Percentiles rank a stretch among this genome's conserved stretches.
phyloP scores from a whole-genome alignment of 2,113 vertebrate species.

The Mus spicilegus region DNA sequence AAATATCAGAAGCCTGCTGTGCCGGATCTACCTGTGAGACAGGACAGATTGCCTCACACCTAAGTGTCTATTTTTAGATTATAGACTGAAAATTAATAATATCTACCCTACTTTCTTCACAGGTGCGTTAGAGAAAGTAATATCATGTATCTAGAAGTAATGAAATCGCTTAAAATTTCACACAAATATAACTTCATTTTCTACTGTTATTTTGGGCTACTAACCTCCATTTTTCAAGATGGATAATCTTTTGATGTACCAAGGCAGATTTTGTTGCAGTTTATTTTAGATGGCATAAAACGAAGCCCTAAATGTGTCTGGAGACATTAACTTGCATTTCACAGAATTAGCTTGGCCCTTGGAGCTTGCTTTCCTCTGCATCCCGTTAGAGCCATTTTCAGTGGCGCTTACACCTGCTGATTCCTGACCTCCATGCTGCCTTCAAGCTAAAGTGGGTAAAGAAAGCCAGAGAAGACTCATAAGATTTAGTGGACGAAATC shows the following conservation, averaged over 20 bases:
- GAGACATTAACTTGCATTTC: background rate
- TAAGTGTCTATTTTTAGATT: slow-evolving; percentile 46
- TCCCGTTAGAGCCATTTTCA: background rate
- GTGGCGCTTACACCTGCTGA: background rate
- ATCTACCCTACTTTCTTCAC: background rate
- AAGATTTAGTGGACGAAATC: background rate
- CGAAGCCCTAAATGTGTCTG: background rate
- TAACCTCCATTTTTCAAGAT: slow-evolving; percentile 37
- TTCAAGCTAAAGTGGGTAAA: background rate
- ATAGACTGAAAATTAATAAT: slow-evolving; percentile 33
- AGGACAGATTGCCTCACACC: background rate
- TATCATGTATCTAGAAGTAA: background rate
- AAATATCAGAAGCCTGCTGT: background rate
- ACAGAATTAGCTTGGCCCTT: background rate
- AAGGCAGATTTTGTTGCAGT: background rate
- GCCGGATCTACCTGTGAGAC: background rate
- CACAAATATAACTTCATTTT: slow-evolving; percentile 19
- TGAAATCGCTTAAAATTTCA: background rate
- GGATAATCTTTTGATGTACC: slow-evolving; percentile 17
- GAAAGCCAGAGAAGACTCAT: background rate
- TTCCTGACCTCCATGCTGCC: background rate
- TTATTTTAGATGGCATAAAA: background rate
- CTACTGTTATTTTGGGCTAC: background rate
- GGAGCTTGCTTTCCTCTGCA: background rate
- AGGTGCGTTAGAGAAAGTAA: slow-evolving; percentile 23